Evolutionary conservation across 1,140 invertebrate species (phyloP).

Genomic region (Drosophila biarmipes): DNA sequence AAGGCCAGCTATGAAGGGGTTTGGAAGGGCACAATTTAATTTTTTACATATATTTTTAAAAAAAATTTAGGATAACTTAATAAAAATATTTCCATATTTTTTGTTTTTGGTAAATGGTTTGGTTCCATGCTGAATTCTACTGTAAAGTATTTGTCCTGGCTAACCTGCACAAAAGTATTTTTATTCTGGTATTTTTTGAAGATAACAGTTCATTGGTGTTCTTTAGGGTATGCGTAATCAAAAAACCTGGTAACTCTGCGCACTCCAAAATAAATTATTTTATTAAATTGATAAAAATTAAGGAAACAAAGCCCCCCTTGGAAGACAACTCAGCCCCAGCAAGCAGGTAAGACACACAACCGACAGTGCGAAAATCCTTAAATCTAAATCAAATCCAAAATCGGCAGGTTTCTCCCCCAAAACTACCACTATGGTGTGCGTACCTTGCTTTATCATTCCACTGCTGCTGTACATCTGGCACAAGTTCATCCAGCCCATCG

Average conservation of each 20-base stretch:
- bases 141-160: neutral
- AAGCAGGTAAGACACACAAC: neutral
- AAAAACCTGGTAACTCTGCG: neutral
- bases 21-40: too few species aligned
- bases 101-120: neutral
- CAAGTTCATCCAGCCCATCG: conserved; percentile 90
- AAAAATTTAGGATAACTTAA: too few species aligned
- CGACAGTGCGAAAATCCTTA: neutral
- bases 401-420: neutral
- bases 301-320: neutral
- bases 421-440: conserved; percentile 87
- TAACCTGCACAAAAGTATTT: neutral
- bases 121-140: neutral
- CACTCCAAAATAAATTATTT: neutral
- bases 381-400: neutral
- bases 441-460: conserved; percentile 91
- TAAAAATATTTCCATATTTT: neutral
- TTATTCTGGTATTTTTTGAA: neutral
- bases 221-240: neutral
- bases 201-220: neutral
- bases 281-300: neutral
- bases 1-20: too few species aligned
- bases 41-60: neutral
- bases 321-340: neutral
- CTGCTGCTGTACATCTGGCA: conserved; percentile 91